Base-by-base conservation (phyloP, 2,888 invertebrate genomes). In the Lithophane leautieri region DNA sequence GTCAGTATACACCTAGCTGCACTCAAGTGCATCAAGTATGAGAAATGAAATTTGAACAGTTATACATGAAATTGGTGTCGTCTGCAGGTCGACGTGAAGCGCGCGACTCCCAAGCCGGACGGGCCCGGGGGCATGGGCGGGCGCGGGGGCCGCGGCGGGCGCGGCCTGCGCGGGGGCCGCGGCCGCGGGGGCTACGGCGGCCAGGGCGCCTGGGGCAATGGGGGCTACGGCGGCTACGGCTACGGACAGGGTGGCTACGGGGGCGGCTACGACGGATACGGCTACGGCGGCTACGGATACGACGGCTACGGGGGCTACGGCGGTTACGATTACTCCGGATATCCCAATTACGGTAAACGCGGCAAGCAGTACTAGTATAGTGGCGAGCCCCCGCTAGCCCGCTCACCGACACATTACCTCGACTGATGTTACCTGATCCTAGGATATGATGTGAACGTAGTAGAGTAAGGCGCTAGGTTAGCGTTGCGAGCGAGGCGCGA, bases 71-170 rank as follows among this genome's bases (percentile, higher is more conserved):
- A 16, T 19, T 34, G 34, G 16, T 60, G 28, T 60, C 69, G 16
- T 78, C 65, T 89, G 69, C 92, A 98, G 98, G 98, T 99, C 78
- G 99, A 99, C 95, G 99, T 99, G 58, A 99, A 99, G 96, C 98
- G 99, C 92, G 99, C 99, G 66, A 99, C 99, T 72, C 99, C 99
- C 19, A 99, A 98, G 94, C 98, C 98, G 4, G 98, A 98, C 89
- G 97, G 97, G 34, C 97, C 97, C 67, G 98, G 98, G 28, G 97
- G 98, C 73, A 96, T 97, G 90, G 97, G 97, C 52, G 97, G 97
- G 62, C 97, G 98, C 42, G 97, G 98, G 0, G 96, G 97, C 0
- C 96, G 98, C 25, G 97, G 97, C 0, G 97, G 97, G 47, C 95
- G 98, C 16, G 97, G 98, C 54, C 97, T 97, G 67, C 97, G 98